Conservation (phyloP, 2,888 invertebrate genomes). For the Drosophila greeni region DNA sequence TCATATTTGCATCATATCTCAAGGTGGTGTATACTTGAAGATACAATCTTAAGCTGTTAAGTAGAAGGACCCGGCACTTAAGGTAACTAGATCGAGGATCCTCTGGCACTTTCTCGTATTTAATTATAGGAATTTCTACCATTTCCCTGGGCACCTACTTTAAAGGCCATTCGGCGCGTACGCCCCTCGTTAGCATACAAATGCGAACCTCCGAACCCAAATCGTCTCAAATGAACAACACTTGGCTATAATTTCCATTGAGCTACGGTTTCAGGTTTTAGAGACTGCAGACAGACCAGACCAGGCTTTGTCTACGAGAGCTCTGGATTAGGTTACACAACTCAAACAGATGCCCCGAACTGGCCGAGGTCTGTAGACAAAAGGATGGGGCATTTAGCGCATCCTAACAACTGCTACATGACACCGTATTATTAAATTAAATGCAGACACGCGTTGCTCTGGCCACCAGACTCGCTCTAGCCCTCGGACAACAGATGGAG, state of each 20-base stretch:
- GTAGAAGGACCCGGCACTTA: slow-evolving; percentile 23
- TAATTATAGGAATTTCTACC: slow-evolving; percentile 39
- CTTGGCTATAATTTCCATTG: slow-evolving; percentile 49
- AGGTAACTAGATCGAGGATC: slow-evolving; percentile 33
- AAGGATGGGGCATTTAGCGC: slow-evolving; percentile 66
- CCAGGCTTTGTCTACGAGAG: slow-evolving; percentile 32
- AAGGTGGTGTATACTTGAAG: slow-evolving; percentile 14
- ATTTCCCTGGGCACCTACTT: slow-evolving; percentile 46
- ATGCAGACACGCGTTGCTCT: slow-evolving; percentile 65
- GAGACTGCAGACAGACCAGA: slow-evolving; percentile 12
- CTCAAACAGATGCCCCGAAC: slow-evolving; percentile 61
- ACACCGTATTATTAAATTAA: slow-evolving; percentile 73
- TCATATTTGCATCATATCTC: slow-evolving; percentile 34
- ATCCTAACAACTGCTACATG: slow-evolving; percentile 72
- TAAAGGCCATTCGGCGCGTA: slow-evolving; percentile 48
- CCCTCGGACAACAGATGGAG: slow-evolving; percentile 61
- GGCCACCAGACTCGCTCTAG: slow-evolving; percentile 56
- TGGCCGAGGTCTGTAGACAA: slow-evolving; percentile 4
- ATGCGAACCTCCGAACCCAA: slow-evolving; percentile 28
- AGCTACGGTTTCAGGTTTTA: slow-evolving; percentile 17
- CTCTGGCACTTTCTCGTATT: slow-evolving; percentile 20
- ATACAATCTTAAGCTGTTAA: slow-evolving; percentile 32
- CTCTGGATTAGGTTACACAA: slow-evolving; percentile 60
- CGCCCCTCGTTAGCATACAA: slow-evolving; percentile 65
- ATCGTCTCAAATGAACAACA: slow-evolving; percentile 47